Conservation (phyloP, 2,888 invertebrate genomes). For the Parnassius glacialis region DNA sequence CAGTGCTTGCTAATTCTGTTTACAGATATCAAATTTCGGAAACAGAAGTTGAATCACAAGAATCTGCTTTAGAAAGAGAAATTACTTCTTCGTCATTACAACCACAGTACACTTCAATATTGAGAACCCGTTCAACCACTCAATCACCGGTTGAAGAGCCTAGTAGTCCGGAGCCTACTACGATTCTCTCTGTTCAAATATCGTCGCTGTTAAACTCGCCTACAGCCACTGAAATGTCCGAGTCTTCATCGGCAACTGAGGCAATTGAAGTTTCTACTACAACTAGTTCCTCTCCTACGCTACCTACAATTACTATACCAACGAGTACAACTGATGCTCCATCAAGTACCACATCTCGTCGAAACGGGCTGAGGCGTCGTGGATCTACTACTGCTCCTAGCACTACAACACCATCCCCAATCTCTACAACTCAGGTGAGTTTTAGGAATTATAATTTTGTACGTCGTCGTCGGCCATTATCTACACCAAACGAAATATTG, state of each 20-base stretch:
- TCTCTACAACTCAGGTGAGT: constrained; percentile 77
- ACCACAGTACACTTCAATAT: constrained; percentile 67
- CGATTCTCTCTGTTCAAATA: constrained; percentile 69
- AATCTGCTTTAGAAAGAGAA: constrained; percentile 66
- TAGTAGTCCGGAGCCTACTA: constrained; percentile 61
- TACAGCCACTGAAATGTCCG: constrained; percentile 43
- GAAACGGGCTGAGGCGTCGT: constrained; percentile 48
- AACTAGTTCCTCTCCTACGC: constrained; percentile 44
- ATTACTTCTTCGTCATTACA: constrained; percentile 60
- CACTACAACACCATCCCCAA: constrained; percentile 45
- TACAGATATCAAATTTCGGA: constrained; percentile 57
- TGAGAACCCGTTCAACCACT: constrained; percentile 61
- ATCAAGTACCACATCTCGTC: constrained; percentile 45
- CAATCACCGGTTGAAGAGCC: constrained; percentile 44
- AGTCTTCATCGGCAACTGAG: constrained; percentile 47
- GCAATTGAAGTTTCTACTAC: constrained; percentile 42
- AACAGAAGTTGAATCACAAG: constrained; percentile 54
- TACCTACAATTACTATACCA: constrained; percentile 44
- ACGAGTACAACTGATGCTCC: constrained; percentile 43
- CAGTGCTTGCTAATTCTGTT: constrained; percentile 19
- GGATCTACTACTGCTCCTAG: constrained; percentile 47
- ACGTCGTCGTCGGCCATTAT: constrained; percentile 63
- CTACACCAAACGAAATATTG: constrained; percentile 65
- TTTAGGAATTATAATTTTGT: constrained; percentile 74
- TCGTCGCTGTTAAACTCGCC: constrained; percentile 67